phyloP scores from a whole-genome alignment of 2,888 invertebrate species.

The Griposia aprilina region DNA sequence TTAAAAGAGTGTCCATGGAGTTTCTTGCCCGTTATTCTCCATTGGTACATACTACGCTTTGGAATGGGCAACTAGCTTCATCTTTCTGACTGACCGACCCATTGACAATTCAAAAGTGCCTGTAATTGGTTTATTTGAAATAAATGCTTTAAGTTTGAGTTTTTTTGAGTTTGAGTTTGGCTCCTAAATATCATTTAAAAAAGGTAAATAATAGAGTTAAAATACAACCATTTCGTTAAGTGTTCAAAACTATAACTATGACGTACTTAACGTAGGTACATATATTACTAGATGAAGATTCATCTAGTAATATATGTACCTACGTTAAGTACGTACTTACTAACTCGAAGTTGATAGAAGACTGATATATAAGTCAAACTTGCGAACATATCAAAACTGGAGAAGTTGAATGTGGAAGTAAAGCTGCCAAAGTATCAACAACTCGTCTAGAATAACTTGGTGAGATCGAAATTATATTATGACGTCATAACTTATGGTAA shows the following conservation, averaged over 20 bases:
- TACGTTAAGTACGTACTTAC: not conserved
- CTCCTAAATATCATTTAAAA: not conserved
- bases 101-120: too few relatives aligned
- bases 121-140: too few relatives aligned
- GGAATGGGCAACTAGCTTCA: too few relatives aligned
- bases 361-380: slow-evolving; percentile 28
- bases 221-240: not conserved
- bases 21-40: too few relatives aligned
- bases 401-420: slow-evolving; percentile 25
- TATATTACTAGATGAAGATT: too few relatives aligned
- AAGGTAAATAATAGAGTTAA: not conserved
- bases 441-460: slow-evolving; percentile 33
- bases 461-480: not conserved
- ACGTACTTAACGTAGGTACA: too few relatives aligned
- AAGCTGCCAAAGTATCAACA: slow-evolving; percentile 46
- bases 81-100: too few relatives aligned
- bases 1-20: too few relatives aligned
- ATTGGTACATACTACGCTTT: too few relatives aligned
- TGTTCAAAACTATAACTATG: not conserved
- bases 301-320: not conserved
- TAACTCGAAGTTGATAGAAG: slow-evolving; percentile 4
- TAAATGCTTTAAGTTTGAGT: too few relatives aligned
- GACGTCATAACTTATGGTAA: slow-evolving; percentile 20
- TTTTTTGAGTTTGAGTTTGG: too few relatives aligned
- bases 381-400: slow-evolving; percentile 19